Base-by-base conservation (phyloP, 2,797 vertebrate genomes). In the Semaprochilodus insignis region DNA sequence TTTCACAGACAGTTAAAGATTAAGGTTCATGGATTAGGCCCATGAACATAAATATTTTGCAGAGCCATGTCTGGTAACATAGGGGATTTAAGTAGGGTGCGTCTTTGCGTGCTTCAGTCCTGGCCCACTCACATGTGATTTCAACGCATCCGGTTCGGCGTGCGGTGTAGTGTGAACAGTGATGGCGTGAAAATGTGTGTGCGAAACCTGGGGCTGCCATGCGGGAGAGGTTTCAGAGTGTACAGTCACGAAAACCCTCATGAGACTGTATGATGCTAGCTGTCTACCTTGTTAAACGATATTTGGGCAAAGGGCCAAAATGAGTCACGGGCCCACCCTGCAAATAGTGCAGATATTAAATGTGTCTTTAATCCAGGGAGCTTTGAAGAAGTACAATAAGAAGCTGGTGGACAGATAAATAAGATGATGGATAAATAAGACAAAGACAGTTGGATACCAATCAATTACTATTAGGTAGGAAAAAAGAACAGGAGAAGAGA, bases 161-260 rank as follows among this genome's bases (percentile, higher is more conserved):
- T 86, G 85, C 59, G 86, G 88, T 90, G 88, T 5, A 17, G 31
- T 72, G 67, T 74, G 73, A 60, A 82, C 83, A n/a, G 77, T 48
- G 74, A 81, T 76, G 80, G 89, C 81, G 82, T 90, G 86, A 89
- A 88, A 86, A 65, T 13, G 54, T 48, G 44, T 52, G 75, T 0
- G 77, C 86, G 19, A 90, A 90, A 92, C 83, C 72, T 21, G 63
- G 34, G 40, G 14, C 66, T 80, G 57, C 34, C 82, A 89, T 88
- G 82, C 34, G 85, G 86, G 85, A 77, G 36, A 76, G 75, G 25
- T 63, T 87, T 88, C 23, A 90, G 85, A 89, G 74, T 85, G 83
- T 83, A 85, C 77, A 91, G 90, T 92, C 92, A 94, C 89, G 85
- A 92, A 94, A 52, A 92, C 91, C 91, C 88, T 88, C 84, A 91